Evolutionary conservation across 2,888 invertebrate genomes (phyloP), one percentile per base, ranked within the genome.

Genomic region (Gnatocerus cornutus): DNA sequence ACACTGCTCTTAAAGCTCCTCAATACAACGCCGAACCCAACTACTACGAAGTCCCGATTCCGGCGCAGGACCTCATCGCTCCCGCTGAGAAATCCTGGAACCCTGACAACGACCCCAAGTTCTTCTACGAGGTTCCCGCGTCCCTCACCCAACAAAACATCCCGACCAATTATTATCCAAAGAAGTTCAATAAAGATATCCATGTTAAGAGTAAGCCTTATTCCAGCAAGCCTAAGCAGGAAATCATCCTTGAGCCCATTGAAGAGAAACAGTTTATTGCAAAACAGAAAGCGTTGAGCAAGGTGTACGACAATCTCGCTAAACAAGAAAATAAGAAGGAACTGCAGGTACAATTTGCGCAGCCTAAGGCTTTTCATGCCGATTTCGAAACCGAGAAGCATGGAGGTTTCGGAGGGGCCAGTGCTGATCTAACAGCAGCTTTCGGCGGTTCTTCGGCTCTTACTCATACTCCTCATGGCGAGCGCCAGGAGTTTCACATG

Each of bases 401-500:
- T 14, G 53, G 59, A 56, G 59, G 66, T 58, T 41, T 33, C 66
- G 73, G 76, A 14, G 56, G 56, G 0, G 9, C 30, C 16, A 81
- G 78, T 56, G 71, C 77, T 55, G 71, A 79, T 70, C 62, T 82
- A 70, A 79, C 77, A 63, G 73, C 79, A 72, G 78, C 82, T 58
- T 71, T 80, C 52, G 81, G 79, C 55, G 63, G 67, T 30, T 68
- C 78, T 71, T 67, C 69, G 41, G 75, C 75, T 69, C 71, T 48
- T 27, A 27, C 53, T 53, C 63, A 63, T 63, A 41, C 43, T 68
- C 71, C 76, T 61, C 72, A 75, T 56, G 85, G 86, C 30, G 87
- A 88, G 64, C 82, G 93, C 67, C 88, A 92, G 3, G 90, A 92
- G 81, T 95, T 94, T 87, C 92, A 94, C 80, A 90, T 94, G 87